Evolutionary conservation across 2,888 invertebrate species (phyloP), one percentile per base, ranked within the genome.

Genomic region (Tenthredo mesomela): DNA sequence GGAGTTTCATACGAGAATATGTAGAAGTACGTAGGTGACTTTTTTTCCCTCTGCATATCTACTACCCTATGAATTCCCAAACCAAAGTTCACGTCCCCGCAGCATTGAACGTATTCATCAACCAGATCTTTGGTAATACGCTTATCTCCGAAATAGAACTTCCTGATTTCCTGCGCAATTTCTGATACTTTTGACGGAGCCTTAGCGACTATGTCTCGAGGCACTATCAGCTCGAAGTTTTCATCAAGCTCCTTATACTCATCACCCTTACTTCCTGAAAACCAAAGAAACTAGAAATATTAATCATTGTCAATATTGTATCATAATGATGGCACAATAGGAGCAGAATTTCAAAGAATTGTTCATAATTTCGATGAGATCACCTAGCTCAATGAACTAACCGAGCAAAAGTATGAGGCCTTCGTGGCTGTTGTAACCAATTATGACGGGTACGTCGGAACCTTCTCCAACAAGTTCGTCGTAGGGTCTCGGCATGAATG

Each of bases 11-110:
- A 95, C 1, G 94, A 92, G 89, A 95, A 95, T 82, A 95, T 94
- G 87, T 95, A 96, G 29, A 95, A 94, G 88, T 94, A 95, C 0
- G 95, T 93, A 0, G 94, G 94, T 15, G 94, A 90, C 84, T 90
- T 92, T 71, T 93, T 89, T 86, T 93, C 93, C 15, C 93, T 91
- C 83, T 94, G 94, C 50, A 94, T 88, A 71, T 89, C 91, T 2
- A 93, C 90, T 15, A 94, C 90, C 21, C 93, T 91, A 86, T 93
- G 93, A 77, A 94, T 90, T 0, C 94, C 94, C 4, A 93, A 94
- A 3, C 94, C 88, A 86, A 95, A 94, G 87, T 94, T 93, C 0
- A 93, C 93, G 87, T 96, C 96, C 7, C 94, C 93, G 78, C 94
- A 93, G 82, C 95, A 93, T 88, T 95, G 94, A 9, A 94, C 92